phyloP scores from a whole-genome alignment of 1,140 invertebrate species.

The Megalonaias nervosa region DNA sequence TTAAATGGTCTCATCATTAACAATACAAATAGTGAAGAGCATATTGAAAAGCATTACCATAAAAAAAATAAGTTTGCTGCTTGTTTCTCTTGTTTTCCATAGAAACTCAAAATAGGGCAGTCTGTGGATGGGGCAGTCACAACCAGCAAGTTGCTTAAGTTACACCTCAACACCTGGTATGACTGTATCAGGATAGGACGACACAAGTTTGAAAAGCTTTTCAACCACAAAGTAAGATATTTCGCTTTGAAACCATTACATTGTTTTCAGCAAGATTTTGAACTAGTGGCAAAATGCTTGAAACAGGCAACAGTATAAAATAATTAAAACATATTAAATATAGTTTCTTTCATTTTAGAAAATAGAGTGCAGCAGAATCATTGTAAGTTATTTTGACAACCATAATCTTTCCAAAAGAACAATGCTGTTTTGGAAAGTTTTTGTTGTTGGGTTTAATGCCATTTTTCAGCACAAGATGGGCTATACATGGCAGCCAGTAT shows the following conservation, averaged over 20 bases:
- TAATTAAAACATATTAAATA: too few species aligned
- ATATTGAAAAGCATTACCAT: not conserved
- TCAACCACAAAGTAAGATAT: conserved; percentile 70
- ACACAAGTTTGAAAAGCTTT: conserved; percentile 72
- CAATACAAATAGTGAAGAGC: not conserved
- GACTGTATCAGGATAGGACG: conserved; percentile 67
- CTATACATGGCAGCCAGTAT: too few species aligned
- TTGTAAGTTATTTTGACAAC: too few species aligned
- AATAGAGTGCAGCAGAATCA: too few species aligned
- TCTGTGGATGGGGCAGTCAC: conserved; percentile 60
- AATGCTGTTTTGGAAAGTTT: too few species aligned
- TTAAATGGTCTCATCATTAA: too few species aligned
- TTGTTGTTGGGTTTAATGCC: too few species aligned
- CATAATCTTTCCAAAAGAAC: too few species aligned
- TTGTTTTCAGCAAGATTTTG: conserved; percentile 69
- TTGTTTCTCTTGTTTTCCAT: conserved; percentile 8
- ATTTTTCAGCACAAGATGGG: too few species aligned
- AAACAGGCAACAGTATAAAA: too few species aligned
- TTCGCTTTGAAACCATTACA: conserved; percentile 69
- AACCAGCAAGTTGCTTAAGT: conserved; percentile 55
- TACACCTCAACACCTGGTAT: conserved; percentile 52
- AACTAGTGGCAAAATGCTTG: conserved; percentile 60
- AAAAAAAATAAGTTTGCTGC: not conserved
- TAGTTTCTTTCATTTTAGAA: too few species aligned
- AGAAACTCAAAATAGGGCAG: conserved; percentile 56